Conservation (phyloP, 2,888 invertebrate genomes). For the Diachrysia chrysitis region DNA sequence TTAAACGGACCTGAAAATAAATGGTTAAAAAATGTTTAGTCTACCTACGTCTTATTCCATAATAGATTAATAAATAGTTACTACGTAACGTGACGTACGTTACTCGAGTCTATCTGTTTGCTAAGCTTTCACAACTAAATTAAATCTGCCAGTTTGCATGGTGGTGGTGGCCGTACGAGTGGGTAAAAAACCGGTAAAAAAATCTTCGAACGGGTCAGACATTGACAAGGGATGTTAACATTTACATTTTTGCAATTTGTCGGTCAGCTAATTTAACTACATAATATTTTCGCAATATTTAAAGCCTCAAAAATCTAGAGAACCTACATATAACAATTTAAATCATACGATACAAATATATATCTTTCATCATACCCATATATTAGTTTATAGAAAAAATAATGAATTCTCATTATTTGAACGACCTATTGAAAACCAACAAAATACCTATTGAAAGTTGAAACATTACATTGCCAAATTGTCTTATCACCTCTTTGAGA, state of each 20-base stretch:
- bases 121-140: too few species aligned
- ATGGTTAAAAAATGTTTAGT: neutral
- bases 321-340: too few species aligned
- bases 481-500: slow-evolving; percentile 76
- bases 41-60: neutral
- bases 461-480: slow-evolving; percentile 79
- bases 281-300: neutral
- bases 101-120: too few species aligned
- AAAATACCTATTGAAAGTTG: slow-evolving; percentile 77
- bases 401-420: slow-evolving; percentile 69
- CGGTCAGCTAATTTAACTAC: too few species aligned
- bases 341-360: too few species aligned
- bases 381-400: neutral
- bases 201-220: too few species aligned
- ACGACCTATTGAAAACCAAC: slow-evolving; percentile 62
- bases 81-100: neutral
- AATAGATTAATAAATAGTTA: too few species aligned
- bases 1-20: slow-evolving; percentile 72
- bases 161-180: too few species aligned
- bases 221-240: too few species aligned
- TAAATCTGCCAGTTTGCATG: too few species aligned
- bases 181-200: too few species aligned
- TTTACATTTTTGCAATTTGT: too few species aligned
- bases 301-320: neutral
- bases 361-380: neutral